These are phyloP conservation scores for Lycopodina hypogea DNA, from an alignment of 37 sponge, comb jelly and placozoan genomes.

Conservation along the genomic window DNA sequence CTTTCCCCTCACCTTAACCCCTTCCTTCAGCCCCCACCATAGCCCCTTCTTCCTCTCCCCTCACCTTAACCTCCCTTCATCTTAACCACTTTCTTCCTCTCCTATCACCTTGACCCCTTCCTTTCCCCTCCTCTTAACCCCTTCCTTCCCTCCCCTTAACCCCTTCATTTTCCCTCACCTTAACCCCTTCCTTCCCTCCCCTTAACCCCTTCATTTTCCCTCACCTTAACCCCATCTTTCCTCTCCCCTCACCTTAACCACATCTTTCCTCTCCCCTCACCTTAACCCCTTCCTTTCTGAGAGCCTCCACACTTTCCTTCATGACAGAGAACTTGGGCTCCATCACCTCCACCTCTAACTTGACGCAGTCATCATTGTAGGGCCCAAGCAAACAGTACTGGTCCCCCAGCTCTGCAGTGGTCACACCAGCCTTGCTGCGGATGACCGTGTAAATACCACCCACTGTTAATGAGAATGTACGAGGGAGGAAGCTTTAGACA, in stretches of 20 bases:
- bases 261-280: conserved; percentile 36
- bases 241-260: too few species aligned
- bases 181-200: conserved; percentile 6
- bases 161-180: background rate
- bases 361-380: conserved; percentile 77
- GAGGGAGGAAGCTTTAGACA: conserved; percentile 8
- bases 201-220: conserved; percentile 79
- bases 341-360: conserved; percentile 86
- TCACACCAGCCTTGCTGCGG: conserved; percentile 90
- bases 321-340: conserved; percentile 80
- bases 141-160: background rate
- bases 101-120: too few species aligned
- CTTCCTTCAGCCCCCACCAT: too few species aligned
- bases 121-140: background rate
- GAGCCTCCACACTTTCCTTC: conserved; percentile 62
- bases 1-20: background rate
- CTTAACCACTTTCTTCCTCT: background rate
- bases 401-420: conserved; percentile 86
- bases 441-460: conserved; percentile 99
- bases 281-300: conserved; percentile 81
- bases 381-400: conserved; percentile 93
- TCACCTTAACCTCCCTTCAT: background rate
- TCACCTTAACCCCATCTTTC: conserved; percentile 59
- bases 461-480: conserved; percentile 43
- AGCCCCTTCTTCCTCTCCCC: background rate